Base-by-base conservation (phyloP, 1,140 invertebrate species). In the Achroia grisella region DNA sequence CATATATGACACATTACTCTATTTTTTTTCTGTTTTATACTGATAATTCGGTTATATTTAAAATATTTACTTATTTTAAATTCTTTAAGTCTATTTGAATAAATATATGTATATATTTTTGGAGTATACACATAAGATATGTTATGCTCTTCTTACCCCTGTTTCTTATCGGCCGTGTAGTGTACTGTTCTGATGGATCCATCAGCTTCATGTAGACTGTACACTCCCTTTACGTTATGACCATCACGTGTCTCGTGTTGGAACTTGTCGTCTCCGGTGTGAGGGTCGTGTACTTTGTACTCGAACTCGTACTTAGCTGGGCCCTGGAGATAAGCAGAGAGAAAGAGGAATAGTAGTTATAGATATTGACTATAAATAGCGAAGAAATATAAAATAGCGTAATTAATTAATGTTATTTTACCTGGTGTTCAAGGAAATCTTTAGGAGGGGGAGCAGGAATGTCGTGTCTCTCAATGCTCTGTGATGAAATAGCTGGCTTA, bases 241-340 rank as follows among this genome's bases (percentile, higher is more conserved):
- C 52, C 52, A 28, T 54, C 46, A 15, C 52, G 45, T 31, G 41
- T 11, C 34, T 54, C 52, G 28, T 54, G 52, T 34, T 54, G 52
- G n/a, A 31, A 28, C 42, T 55, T 55, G 39, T 36, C 23, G 52
- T 55, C 52, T 9, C 48, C 46, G n/a, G 73, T 79, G 45, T 79
- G 68, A 36, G 62, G 52, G 51, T 82, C 77, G 27, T 76, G 66
- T 8, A 78, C 71, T 10, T 64, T 62, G 58, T 79, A 79, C 30
- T 69, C 56, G 59, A 73, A 79, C 27, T 59, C 54, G 56, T 79
- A 79, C 36, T 75, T 68, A 8, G 68, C 65, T 44, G 71, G 60
- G n/a, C 37, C 37, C 35, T 46, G 29, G 2, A 10, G 13, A n/a
- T 2, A 11, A 29, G 1, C 1, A 35, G 17, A 17, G 1, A n/a